phyloP scores from a whole-genome alignment of 1,140 invertebrate genomes.

The Sipha flava region DNA sequence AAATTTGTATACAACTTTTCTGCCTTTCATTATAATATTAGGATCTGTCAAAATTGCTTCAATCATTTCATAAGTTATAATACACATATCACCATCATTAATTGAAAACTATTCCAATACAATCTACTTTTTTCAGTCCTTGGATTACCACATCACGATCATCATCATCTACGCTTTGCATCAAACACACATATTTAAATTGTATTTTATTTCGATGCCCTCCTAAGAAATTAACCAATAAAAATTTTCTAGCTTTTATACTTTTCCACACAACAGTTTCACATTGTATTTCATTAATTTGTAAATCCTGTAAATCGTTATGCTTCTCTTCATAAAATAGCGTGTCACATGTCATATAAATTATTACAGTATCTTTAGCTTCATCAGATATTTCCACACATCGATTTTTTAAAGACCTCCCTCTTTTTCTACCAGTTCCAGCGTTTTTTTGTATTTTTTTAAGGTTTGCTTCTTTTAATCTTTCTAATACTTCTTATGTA shows the following conservation, averaged over 20 bases:
- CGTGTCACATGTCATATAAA: background rate
- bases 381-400: background rate
- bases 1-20: background rate
- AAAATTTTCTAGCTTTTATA: background rate
- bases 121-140: background rate
- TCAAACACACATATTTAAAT: background rate
- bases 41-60: background rate
- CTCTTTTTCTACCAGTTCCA: background rate
- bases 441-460: background rate
- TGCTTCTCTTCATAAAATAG: background rate
- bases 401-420: background rate
- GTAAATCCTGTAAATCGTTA: background rate
- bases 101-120: background rate
- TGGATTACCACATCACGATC: background rate
- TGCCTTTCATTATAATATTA: background rate
- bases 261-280: background rate
- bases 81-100: background rate
- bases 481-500: background rate
- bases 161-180: background rate
- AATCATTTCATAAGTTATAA: background rate
- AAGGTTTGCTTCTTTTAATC: background rate
- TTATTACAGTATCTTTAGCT: background rate
- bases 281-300: background rate
- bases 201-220: background rate
- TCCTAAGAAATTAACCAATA: background rate